Percentiles rank a stretch among this genome's conserved stretches.
Evolutionary conservation across 2,888 invertebrate genomes (phyloP).

Genomic region (Herminia tarsipennalis): DNA sequence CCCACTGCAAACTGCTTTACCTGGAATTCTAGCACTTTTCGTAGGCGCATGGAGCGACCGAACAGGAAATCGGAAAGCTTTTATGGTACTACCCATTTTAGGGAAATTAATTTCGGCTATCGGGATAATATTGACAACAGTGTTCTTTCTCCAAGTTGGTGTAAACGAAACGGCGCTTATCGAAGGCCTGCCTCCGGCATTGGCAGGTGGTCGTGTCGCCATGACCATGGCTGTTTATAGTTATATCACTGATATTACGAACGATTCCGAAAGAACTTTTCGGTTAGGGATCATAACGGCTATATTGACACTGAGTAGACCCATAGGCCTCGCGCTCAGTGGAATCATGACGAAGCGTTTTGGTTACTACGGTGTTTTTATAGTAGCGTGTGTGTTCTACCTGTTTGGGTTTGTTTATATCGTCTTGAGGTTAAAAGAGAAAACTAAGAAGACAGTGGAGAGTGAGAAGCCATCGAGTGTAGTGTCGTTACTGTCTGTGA

Average conservation of each 20-base stretch:
- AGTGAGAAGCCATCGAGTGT: constrained; percentile 57
- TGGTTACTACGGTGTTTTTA: constrained; percentile 80
- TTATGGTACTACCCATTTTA: constrained; percentile 86
- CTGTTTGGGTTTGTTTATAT: constrained; percentile 77
- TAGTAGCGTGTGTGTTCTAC: constrained; percentile 74
- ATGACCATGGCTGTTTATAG: constrained; percentile 87
- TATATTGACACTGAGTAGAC: constrained; percentile 80
- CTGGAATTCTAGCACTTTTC: constrained; percentile 84
- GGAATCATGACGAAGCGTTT: constrained; percentile 81
- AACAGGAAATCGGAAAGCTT: constrained; percentile 85
- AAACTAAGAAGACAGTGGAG: constrained; percentile 65
- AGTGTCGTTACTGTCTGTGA: constrained; percentile 67
- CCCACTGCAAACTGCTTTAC: constrained; percentile 84
- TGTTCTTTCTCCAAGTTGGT: constrained; percentile 84
- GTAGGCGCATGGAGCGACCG: constrained; percentile 88
- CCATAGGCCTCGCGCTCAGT: constrained; percentile 83
- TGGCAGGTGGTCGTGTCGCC: constrained; percentile 87
- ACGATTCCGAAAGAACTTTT: constrained; percentile 86
- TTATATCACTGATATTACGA: constrained; percentile 87
- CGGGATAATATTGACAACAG: constrained; percentile 84
- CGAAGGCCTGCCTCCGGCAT: constrained; percentile 85
- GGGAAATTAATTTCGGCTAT: constrained; percentile 84
- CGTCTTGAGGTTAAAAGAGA: constrained; percentile 70
- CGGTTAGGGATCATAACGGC: constrained; percentile 87
- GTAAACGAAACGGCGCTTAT: constrained; percentile 83